Conservation (phyloP, 1,140 invertebrate genomes). For the Pollicipes pollicipes region DNA sequence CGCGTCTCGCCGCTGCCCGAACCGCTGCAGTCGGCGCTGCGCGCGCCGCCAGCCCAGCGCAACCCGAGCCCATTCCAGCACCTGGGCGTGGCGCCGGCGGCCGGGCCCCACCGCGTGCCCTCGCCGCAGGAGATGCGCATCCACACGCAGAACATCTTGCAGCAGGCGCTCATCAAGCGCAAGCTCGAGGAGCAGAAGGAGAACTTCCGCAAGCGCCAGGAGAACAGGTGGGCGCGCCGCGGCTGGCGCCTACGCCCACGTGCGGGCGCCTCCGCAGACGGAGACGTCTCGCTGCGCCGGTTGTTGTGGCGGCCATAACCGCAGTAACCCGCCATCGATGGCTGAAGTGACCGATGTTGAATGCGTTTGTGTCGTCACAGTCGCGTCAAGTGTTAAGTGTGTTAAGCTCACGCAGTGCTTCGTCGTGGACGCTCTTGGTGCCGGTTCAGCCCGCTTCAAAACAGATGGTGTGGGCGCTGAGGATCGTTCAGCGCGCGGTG, state of each 20-base stretch:
- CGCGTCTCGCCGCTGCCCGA: constrained; percentile 9
- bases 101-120: constrained; percentile 43
- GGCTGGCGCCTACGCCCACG: constrained; percentile 1
- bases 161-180: constrained; percentile 62
- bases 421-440: too few species aligned
- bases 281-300: too few species aligned
- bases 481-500: too few species aligned
- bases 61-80: constrained; percentile 21
- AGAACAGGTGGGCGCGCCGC: constrained; percentile 23
- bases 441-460: too few species aligned
- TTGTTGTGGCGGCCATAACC: too few species aligned
- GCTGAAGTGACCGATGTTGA: too few species aligned
- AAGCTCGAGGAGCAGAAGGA: constrained; percentile 68
- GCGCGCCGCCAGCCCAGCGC: constrained; percentile 16
- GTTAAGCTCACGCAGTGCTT: too few species aligned
- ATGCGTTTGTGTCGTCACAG: too few species aligned
- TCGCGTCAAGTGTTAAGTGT: too few species aligned
- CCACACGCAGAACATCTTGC: constrained; percentile 64
- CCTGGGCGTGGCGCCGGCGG: constrained; percentile 1
- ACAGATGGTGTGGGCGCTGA: too few species aligned
- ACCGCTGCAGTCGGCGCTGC: background rate
- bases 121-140: constrained; percentile 61
- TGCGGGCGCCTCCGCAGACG: too few species aligned
- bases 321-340: too few species aligned
- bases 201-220: constrained; percentile 57